A percentile compares a stretch with the other conserved stretches of the same genome.
Evolutionary conservation across 2,888 invertebrate genomes (phyloP).

Genomic region (Ptychoptera contaminata): DNA sequence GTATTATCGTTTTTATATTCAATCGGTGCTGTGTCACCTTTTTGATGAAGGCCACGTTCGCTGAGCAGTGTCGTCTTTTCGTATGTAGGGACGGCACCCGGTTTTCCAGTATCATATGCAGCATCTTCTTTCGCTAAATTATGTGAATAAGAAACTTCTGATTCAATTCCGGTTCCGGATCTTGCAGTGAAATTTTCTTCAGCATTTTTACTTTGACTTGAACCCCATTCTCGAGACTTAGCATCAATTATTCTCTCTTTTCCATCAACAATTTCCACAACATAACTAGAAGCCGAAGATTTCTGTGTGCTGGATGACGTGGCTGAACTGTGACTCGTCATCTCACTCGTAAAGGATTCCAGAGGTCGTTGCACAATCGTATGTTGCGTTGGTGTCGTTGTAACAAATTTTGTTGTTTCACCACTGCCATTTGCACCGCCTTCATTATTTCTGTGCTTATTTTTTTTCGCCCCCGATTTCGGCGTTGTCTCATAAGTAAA

Average conservation of each 20-base stretch:
- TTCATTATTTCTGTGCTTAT: too few species aligned
- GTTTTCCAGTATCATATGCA: conserved; percentile 39
- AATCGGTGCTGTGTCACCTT: conserved; percentile 13
- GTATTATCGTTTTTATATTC: conserved; percentile 13
- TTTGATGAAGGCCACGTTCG: conserved; percentile 27
- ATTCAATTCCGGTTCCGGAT: conserved; percentile 40
- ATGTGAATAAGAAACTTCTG: conserved; percentile 37
- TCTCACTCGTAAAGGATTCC: conserved; percentile 27
- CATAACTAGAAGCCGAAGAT: conserved; percentile 46
- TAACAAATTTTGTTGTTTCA: neutral
- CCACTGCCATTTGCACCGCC: too few species aligned
- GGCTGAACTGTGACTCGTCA: conserved; percentile 32
- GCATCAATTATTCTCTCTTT: conserved; percentile 44
- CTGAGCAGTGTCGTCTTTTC: conserved; percentile 32
- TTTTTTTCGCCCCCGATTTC: neutral
- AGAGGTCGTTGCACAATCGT: conserved; percentile 2
- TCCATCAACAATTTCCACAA: conserved; percentile 47
- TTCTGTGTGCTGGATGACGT: conserved; percentile 35
- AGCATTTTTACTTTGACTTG: conserved; percentile 31
- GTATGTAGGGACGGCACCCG: conserved; percentile 33
- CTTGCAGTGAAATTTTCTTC: conserved; percentile 38
- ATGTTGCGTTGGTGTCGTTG: neutral
- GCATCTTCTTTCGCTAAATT: conserved; percentile 38
- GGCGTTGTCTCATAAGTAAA: conserved; percentile 5
- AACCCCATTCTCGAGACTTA: conserved; percentile 41